Conservation (phyloP, 1,140 invertebrate genomes). For the Drosophila lacteicornis region DNA sequence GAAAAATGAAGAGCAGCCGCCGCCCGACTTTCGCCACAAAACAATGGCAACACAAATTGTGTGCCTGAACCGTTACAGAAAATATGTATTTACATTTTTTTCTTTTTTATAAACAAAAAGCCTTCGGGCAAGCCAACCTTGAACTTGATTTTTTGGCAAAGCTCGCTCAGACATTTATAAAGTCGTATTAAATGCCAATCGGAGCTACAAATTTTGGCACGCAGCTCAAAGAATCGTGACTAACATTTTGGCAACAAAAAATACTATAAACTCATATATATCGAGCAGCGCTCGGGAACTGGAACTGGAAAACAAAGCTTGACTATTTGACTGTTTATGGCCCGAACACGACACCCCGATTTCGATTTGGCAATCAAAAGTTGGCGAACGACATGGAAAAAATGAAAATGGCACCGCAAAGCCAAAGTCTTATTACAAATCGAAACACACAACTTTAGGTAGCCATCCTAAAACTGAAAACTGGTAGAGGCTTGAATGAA, state of each 20-base stretch:
- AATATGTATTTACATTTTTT: neutral
- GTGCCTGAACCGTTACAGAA: slow-evolving; percentile 25
- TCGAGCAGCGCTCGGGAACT: slow-evolving; percentile 25
- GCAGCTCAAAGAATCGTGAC: slow-evolving; percentile 66
- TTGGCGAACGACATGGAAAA: slow-evolving; percentile 35
- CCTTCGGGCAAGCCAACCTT: slow-evolving; percentile 48
- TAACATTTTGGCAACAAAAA: slow-evolving; percentile 60
- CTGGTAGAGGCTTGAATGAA: slow-evolving; percentile 26
- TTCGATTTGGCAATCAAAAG: slow-evolving; percentile 59
- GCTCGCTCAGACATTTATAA: slow-evolving; percentile 11
- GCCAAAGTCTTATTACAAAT: slow-evolving; percentile 36
- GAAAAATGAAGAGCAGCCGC: slow-evolving; percentile 7
- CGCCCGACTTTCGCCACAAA: slow-evolving; percentile 30
- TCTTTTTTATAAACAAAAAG: neutral
- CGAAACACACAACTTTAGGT: slow-evolving; percentile 26
- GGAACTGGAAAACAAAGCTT: slow-evolving; percentile 31
- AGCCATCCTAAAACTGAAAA: slow-evolving; percentile 34
- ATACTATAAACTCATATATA: slow-evolving; percentile 7
- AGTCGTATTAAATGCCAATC: slow-evolving; percentile 55
- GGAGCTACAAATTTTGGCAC: slow-evolving; percentile 60
- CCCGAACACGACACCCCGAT: slow-evolving; percentile 44
- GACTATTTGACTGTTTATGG: slow-evolving; percentile 57
- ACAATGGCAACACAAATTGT: slow-evolving; percentile 36
- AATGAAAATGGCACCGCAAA: slow-evolving; percentile 50
- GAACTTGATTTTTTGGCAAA: slow-evolving; percentile 59